Conservation (phyloP, 2,797 vertebrate genomes). For the Artibeus jamaicensis region DNA sequence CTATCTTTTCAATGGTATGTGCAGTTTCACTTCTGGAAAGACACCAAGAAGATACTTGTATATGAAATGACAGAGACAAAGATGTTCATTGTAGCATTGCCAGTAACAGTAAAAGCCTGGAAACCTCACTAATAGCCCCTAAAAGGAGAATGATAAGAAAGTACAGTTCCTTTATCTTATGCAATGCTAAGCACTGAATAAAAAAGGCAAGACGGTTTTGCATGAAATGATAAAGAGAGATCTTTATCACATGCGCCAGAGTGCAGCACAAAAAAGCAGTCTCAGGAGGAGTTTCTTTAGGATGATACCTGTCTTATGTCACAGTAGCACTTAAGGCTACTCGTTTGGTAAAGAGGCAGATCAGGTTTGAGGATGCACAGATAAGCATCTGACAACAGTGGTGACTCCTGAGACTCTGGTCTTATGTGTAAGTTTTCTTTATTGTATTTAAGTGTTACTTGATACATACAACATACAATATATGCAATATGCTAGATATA, state of each 20-base stretch:
- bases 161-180: neutral
- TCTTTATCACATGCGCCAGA: neutral
- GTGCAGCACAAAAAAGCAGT: neutral
- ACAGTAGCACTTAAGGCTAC: neutral
- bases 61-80: neutral
- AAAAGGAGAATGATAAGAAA: neutral
- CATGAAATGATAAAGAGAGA: neutral
- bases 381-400: neutral
- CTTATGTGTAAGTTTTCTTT: neutral
- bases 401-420: neutral
- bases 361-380: neutral
- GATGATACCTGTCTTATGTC: neutral
- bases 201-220: neutral
- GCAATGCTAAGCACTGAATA: neutral
- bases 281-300: neutral
- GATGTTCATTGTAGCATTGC: neutral
- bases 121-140: neutral
- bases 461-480: neutral
- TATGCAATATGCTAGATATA: neutral
- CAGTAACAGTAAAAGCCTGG: neutral
- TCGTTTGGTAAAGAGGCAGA: neutral
- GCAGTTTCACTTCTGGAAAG: neutral
- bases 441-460: neutral
- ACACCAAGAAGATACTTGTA: neutral
- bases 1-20: neutral